Evolutionary conservation across 2,797 vertebrate species (phyloP), one percentile per base, ranked within the genome.

Genomic region (Chiloscyllium punctatum): DNA sequence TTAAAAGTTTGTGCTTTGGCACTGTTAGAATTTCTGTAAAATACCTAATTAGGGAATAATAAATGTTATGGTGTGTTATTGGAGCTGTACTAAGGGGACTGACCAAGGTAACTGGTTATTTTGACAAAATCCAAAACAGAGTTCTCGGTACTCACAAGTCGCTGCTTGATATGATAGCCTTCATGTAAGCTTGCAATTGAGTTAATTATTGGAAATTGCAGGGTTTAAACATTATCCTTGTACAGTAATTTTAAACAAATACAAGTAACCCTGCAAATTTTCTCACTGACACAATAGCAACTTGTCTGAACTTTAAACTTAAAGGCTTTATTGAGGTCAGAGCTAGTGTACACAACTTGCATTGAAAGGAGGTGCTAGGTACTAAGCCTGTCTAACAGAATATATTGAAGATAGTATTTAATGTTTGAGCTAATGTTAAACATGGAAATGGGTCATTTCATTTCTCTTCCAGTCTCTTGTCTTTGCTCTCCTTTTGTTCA

Each of bases 161-260:
- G 7, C 13, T 16, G 33, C 48, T 77, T 95, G 27, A 42, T 48
- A 27, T 48, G 69, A 95, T 30, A 27, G 72, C 8, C 68, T 71
- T 8, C 48, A 74, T n/a, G 21, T 95, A 21, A 51, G 5, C 71
- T 53, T 77, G 69, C 16, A 48, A n/a, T 91, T 5, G 53, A 11
- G 53, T 66, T 91, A 91, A 91, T 91, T 91, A 51, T 74, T 95
- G 69, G 27, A 72, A 77, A 53, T 72, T 95, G 15, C 48, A 77
- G 25, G 48, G 42, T 33, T 74, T 77, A 77, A 74, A 51, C 74
- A 51, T 77, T 72, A 51, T 16, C 11, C 68, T 94, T 71, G 21
- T 23, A 42, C 37, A 51, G 27, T 72, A 94, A 71, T 71, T 21
- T 94, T 71, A 27, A 23, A 48, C n/a, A 13, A 42, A 94, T 94